Base-by-base conservation (phyloP, 2,113 vertebrate genomes). In the Oryzias melastigma region DNA sequence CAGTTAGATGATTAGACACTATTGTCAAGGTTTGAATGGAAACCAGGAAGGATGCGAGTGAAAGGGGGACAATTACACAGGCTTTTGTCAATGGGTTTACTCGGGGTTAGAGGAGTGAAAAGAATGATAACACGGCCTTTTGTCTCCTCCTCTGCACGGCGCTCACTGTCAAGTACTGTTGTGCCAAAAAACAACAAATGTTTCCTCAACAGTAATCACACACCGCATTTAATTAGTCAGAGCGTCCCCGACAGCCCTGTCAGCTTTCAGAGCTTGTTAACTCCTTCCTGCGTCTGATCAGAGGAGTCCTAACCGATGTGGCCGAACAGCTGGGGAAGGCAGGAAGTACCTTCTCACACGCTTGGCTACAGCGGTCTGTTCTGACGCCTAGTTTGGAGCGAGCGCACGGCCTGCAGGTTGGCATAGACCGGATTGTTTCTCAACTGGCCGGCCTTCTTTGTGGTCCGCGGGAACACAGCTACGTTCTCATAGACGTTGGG, bases 401-500 rank as follows among this genome's bases (percentile, higher is more conserved):
- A 45, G 15, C 29, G 72, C 1, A 56, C 45, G 1, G 71, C 64
- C 14, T 48, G 80, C 4, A 91, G 44, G 88, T 92, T 93, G 72
- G 62, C 81, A 16, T 93, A 93, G 46, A 92, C 56, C 0, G 90
- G 85, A 35, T 50, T 76, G 6, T 75, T 54, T 45, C 14, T 77
- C 8, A 59, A 75, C 62, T 68, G 68, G 43, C 66, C 78, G 61
- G 82, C 67, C 17, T 52, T 82, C 69, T 86, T 88, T 62, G 62
- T 56, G 25, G 43, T 72, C 74, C 56, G 75, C 65, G 75, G 79
- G 71, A 70, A 79, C 65, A 80, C 12, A 2, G 59, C 27, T 19
- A 85, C 20, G 65, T 89, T 91, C 59, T 80, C 87, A 42, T 90
- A 88, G 62, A 64, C 13, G 85, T 88, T 89, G 14, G 65, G 75